Evolutionary conservation across 92 coral and sea anemone species (phyloP), one percentile per base, ranked within the genome.

Genomic region (Porites divaricata): DNA sequence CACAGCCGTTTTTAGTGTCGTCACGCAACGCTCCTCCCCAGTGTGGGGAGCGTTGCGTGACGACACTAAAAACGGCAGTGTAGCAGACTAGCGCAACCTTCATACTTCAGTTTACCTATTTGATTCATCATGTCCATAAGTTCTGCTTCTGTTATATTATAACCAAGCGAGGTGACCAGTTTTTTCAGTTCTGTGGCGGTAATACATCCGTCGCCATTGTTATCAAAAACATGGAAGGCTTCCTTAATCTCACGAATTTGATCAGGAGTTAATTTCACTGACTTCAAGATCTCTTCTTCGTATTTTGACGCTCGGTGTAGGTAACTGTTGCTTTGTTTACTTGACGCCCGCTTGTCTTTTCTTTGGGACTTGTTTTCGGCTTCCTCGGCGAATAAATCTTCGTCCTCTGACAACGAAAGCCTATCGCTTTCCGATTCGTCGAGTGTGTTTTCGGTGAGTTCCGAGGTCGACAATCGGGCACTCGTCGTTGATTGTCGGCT

Each of bases 81-180:
- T n/a, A n/a, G n/a, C n/a, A n/a, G n/a, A n/a, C 45, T 35, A 6
- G 45, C 45, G 45, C 45, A 35, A 0, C 45, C 45, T 54, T 54
- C 20, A 3, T 71, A 2, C n/a, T 2, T 13, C 45, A 10, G 77
- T 26, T 73, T 81, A 92, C 99, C 99, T 77, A 96, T 96, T 28
- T 96, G 98, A 86, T 96, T 96, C 99, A 96, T 96, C 99, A 96
- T 96, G 80, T 96, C 99, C 99, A 96, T 96, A 11, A 96, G 92
- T 70, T 96, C 99, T 12, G 99, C 99, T 88, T 96, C 99, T 6
- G 99, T 96, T 66, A 96, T 96, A 68, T 96, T 96, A 74, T 96
- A 96, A 9, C 99, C 99, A n/a, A 96, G 90, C 8, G 99, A 94
- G 17, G 98, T 92, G 16, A 96, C 93, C 53, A 96, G 88, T 28